Conservation (phyloP, 2,797 vertebrate genomes). For the Rhinogobio ventralis region DNA sequence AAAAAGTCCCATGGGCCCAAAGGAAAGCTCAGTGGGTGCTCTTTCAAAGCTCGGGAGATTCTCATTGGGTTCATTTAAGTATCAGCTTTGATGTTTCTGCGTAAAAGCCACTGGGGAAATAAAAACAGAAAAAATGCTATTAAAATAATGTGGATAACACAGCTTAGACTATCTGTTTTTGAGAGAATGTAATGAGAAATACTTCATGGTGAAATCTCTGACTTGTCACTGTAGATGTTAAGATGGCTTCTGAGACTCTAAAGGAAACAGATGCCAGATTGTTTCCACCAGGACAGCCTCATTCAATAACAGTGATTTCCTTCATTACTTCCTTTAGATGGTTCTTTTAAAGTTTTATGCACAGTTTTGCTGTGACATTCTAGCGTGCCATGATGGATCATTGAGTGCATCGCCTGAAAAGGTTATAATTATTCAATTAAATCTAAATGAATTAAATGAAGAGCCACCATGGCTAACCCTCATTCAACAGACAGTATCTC, state of each 20-base stretch:
- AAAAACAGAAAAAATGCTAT: not conserved
- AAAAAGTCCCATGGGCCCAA: not conserved
- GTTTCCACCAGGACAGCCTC: not conserved
- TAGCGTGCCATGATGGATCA: conserved; percentile 61
- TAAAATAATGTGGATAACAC: not conserved
- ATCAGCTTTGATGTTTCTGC: not conserved
- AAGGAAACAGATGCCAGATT: not conserved
- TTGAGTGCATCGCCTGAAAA: conserved; percentile 64
- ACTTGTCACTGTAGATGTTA: not conserved
- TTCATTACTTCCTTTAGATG: not conserved
- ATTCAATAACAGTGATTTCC: not conserved
- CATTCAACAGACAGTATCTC: not conserved
- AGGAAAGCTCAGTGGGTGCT: not conserved
- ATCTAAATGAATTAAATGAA: conserved; percentile 61
- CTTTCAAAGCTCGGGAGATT: not conserved
- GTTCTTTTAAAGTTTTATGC: not conserved
- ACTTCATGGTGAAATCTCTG: not conserved
- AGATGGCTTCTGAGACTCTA: conserved; percentile 9
- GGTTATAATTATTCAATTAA: conserved; percentile 61
- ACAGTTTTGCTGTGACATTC: conserved; percentile 61
- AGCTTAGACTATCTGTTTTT: not conserved
- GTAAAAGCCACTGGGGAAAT: not conserved
- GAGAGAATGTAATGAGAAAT: not conserved
- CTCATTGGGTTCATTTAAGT: not conserved
- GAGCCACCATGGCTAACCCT: conserved; percentile 13